phyloP scores from a whole-genome alignment of 2,888 invertebrate species.

The Tenodera sinensis region DNA sequence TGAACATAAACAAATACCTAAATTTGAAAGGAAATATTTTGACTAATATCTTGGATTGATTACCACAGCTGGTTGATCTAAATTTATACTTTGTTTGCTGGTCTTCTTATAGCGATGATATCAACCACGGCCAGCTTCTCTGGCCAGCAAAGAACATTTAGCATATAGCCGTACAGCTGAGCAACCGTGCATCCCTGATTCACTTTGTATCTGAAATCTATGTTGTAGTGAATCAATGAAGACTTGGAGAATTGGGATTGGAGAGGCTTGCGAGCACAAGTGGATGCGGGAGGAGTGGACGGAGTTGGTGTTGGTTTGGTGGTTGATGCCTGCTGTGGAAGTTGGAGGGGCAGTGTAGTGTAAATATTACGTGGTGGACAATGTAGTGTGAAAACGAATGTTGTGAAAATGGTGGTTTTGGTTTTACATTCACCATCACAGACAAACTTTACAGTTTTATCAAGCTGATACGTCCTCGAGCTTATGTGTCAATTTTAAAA shows the following conservation, averaged over 20 bases:
- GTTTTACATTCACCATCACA: neutral
- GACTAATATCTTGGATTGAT: too few species aligned
- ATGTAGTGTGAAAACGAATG: neutral
- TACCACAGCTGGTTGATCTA: neutral
- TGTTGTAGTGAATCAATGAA: neutral
- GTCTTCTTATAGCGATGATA: neutral
- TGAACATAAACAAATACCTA: too few species aligned
- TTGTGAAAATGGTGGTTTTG: neutral
- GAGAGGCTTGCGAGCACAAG: neutral
- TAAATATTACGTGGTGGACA: neutral
- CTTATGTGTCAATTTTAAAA: neutral
- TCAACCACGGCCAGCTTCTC: neutral
- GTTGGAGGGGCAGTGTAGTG: neutral
- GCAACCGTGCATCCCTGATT: neutral
- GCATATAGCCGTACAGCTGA: neutral
- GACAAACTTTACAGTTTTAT: neutral
- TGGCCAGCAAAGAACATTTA: too few species aligned
- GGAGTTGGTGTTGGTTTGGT: neutral
- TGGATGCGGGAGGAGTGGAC: neutral
- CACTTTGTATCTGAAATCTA: neutral
- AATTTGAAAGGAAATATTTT: too few species aligned
- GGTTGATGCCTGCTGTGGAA: too few species aligned
- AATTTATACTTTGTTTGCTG: neutral
- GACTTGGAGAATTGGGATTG: neutral
- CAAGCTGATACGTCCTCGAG: neutral